Evolutionary conservation across 2,888 invertebrate genomes (phyloP), one percentile per base, ranked within the genome.

Genomic region (Perithous albicinctus): DNA sequence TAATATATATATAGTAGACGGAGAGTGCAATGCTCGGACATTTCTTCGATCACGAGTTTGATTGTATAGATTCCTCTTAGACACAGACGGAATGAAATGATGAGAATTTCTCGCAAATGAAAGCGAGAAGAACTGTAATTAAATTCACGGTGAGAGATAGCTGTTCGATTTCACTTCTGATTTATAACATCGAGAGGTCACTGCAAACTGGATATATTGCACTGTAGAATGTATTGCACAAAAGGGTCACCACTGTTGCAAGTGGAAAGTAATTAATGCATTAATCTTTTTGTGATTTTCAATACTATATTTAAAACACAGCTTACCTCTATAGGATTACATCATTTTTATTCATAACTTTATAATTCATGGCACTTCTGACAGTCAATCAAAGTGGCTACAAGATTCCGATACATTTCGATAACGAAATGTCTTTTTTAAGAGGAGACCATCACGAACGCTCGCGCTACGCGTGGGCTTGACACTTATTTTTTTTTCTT

Each of bases 131-230:
- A 82, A 81, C 69, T 41, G 63, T 63, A 74, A 78, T 81, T 78
- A 74, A 81, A 81, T 81, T 81, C 78, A 70, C 61, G 29, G 51
- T 54, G 73, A 81, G 69, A 43, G 67, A 78, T 74, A 56, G 69
- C 63, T 54, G 73, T 73, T 78, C 38, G 77, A 77, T 81, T 81
- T 81, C 81, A 77, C 73, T 81, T 81, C 32, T 69, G 69, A 81
- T 81, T 81, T 69, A 72, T 73, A 73, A 61, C 66, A 18, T 59
- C 32, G 59, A 76, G 43, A 59, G 48, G 56, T 38, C 51, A 54
- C 61, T 23, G 12, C 41, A 29, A 15, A 7, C n/a, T 15, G 15
- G 32, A 59, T 15, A 38, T 38, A 43, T n/a, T n/a, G n/a, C 43
- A 43, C 43, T n/a, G 15, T 6, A 35, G 61, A 51, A 64, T 66